These are phyloP conservation scores for Chondrosia reniformis DNA, from an alignment of 37 sponge, comb jelly and placozoan species.

Conservation along the genomic window DNA sequence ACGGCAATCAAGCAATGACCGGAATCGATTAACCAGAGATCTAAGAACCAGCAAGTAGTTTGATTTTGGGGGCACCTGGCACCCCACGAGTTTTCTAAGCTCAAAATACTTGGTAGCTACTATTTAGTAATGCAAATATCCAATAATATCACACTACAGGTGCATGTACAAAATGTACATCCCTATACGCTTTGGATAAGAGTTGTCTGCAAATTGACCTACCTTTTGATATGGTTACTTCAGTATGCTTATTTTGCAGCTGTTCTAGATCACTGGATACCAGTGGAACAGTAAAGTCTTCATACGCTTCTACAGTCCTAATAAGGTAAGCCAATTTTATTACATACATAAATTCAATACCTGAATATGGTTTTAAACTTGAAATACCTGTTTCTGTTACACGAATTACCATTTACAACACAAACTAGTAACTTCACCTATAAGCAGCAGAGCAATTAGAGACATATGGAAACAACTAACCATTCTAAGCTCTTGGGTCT, in stretches of 20 bases:
- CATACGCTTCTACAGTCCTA: slow-evolving; percentile 50
- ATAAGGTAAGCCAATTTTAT: too few species aligned
- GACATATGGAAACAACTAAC: slow-evolving; percentile 25
- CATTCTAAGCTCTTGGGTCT: slow-evolving; percentile 66
- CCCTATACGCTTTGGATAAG: background rate
- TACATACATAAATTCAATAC: too few species aligned
- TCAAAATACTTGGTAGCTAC: too few species aligned
- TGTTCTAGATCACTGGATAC: slow-evolving; percentile 56
- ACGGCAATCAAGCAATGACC: too few species aligned
- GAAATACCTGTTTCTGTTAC: too few species aligned
- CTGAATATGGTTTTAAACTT: too few species aligned
- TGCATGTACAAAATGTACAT: background rate
- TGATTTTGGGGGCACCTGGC: too few species aligned
- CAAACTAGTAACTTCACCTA: background rate
- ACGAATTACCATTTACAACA: too few species aligned
- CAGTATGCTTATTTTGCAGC: slow-evolving; percentile 19
- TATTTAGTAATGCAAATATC: too few species aligned
- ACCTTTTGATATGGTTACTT: background rate
- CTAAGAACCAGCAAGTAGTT: too few species aligned
- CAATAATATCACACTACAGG: background rate
- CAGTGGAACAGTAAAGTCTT: slow-evolving; percentile 62
- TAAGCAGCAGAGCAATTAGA: background rate
- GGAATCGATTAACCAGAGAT: too few species aligned
- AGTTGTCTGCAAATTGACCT: background rate
- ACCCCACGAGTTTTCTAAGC: too few species aligned